Base-by-base conservation (phyloP, 2,888 invertebrate genomes). In the Aethes cnicana region DNA sequence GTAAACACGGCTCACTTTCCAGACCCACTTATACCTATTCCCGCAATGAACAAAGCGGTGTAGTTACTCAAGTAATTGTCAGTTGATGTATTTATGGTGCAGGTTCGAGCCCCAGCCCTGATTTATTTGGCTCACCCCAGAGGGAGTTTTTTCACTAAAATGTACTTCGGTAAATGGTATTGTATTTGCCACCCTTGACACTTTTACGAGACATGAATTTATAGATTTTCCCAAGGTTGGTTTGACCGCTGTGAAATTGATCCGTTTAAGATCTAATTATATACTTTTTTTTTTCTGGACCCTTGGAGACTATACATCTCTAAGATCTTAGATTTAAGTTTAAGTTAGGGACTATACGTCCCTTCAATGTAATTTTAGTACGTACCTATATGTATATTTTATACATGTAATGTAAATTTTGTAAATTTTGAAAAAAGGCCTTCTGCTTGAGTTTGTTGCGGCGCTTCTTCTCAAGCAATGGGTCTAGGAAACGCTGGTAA, bases 71-170 rank as follows among this genome's bases (percentile, higher is more conserved):
- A 67, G 64, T 69, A 74, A 75, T 74, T 73, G 77, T 74, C 75
- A 75, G 70, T 54, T 74, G 77, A 76, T 63, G 65, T 72, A 77
- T 77, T 76, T 77, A 77, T 76, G 61, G 48, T 64, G 68, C 57
- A 56, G 69, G 69, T 66, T 68, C 67, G 57, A 64, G 50, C 61
- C 56, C 57, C 60, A 61, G 43, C 57, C 33, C 61, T 61, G 74
- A 74, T 75, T 76, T 75, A 77, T 63, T 26, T 20, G 32, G 12
- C 32, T 49, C 26, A 30, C 39, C 47, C 46, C 53, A 53, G 53
- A 54, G 47, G 53, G 53, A 43, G 18, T 48, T 55, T 54, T 55
- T 56, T 55, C 26, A 44, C 43, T 44, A 39, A 52, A 52, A 46
- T 26, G 39, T 37, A 39, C 52, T 46, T 6, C 20, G 7, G 44